phyloP scores from a whole-genome alignment of 2,888 invertebrate genomes.

The Hololepta plana region DNA sequence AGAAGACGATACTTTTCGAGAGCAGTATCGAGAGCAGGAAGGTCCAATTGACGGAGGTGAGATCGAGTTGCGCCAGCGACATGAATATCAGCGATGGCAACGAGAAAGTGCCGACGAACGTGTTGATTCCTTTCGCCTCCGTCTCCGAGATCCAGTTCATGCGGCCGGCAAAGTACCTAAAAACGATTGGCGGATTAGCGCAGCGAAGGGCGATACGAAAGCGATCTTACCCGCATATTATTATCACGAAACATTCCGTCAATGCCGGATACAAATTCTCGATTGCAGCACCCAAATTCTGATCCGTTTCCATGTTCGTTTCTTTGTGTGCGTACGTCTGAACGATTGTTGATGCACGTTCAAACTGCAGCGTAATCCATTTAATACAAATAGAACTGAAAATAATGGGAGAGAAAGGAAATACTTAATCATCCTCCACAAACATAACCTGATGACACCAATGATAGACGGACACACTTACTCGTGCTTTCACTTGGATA shows the following conservation, averaged over 20 bases:
- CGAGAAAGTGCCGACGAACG: slow-evolving; percentile 86
- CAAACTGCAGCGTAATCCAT: too few species aligned
- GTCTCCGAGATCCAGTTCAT: slow-evolving; percentile 62
- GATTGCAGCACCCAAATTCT: slow-evolving; percentile 27
- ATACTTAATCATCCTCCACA: too few species aligned
- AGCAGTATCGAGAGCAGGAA: slow-evolving; percentile 74
- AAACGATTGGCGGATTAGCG: slow-evolving; percentile 5
- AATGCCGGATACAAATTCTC: slow-evolving; percentile 82
- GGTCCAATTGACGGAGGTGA: slow-evolving; percentile 74
- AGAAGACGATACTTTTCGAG: slow-evolving; percentile 73
- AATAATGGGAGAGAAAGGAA: too few species aligned
- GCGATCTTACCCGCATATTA: slow-evolving; percentile 67
- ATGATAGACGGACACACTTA: too few species aligned
- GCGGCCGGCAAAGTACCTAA: slow-evolving; percentile 69
- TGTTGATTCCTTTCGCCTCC: slow-evolving; percentile 78
- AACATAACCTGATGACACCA: too few species aligned
- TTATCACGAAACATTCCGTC: slow-evolving; percentile 81
- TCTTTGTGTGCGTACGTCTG: neutral
- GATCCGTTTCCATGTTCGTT: slow-evolving; percentile 4
- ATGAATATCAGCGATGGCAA: slow-evolving; percentile 83
- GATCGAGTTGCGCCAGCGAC: slow-evolving; percentile 69
- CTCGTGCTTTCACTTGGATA: too few species aligned
- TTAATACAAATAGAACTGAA: too few species aligned
- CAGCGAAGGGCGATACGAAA: slow-evolving; percentile 2
- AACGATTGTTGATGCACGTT: too few species aligned